Conservation (phyloP, 2,113 vertebrate genomes). For the Saguinus imperator region DNA sequence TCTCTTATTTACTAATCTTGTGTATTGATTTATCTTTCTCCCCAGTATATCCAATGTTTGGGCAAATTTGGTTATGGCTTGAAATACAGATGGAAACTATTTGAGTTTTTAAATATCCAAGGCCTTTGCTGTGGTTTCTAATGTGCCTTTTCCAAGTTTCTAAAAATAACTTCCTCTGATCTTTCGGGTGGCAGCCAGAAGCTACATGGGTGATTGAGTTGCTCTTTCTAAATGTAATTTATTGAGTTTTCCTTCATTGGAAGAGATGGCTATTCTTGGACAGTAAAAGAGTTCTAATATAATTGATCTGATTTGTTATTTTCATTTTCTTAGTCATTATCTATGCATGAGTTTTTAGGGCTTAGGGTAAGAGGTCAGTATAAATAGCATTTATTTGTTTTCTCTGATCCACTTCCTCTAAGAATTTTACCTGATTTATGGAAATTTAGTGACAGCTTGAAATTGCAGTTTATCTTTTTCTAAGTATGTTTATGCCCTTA, state of each 20-base stretch:
- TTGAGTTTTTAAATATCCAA: conserved; percentile 61
- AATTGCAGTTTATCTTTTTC: background rate
- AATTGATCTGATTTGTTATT: conserved; percentile 48
- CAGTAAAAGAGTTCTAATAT: background rate
- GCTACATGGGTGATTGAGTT: background rate
- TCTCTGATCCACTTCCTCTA: background rate
- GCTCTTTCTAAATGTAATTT: conserved; percentile 57
- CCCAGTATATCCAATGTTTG: background rate
- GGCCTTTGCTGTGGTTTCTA: conserved; percentile 59
- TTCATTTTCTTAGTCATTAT: conserved; percentile 27
- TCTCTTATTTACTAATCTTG: background rate
- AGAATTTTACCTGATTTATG: conserved; percentile 28
- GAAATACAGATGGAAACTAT: conserved; percentile 61
- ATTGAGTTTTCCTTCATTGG: conserved; percentile 49
- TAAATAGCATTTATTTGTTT: background rate
- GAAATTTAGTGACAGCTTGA: background rate
- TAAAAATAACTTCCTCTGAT: conserved; percentile 73
- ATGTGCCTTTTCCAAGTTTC: conserved; percentile 59
- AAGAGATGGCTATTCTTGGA: conserved; percentile 23
- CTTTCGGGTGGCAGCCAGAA: conserved; percentile 50
- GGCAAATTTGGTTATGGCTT: conserved; percentile 42
- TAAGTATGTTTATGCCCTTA: background rate
- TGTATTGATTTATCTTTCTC: conserved; percentile 43
- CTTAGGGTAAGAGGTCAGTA: background rate
- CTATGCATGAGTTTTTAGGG: background rate